phyloP scores from a whole-genome alignment of 2,113 vertebrate genomes.

The Pelmatolapia mariae region DNA sequence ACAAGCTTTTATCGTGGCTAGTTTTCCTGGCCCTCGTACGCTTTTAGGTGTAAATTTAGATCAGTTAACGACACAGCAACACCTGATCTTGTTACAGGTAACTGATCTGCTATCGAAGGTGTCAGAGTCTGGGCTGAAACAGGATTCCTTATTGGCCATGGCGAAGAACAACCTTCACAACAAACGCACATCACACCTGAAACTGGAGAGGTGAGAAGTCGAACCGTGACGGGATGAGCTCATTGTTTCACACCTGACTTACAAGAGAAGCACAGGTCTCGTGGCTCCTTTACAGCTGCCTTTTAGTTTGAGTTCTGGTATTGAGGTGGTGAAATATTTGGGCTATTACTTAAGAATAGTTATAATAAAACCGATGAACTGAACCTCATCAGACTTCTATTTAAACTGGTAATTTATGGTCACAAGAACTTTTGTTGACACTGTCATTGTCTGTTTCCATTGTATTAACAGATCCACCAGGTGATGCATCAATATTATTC shows the following conservation, averaged over 20 bases:
- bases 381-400: not conserved
- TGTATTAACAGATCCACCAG: not conserved
- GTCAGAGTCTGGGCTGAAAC: constrained; percentile 48
- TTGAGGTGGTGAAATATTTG: not conserved
- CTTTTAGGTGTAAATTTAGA: not conserved
- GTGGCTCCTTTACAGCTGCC: not conserved
- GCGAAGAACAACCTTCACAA: not conserved
- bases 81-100: constrained; percentile 48
- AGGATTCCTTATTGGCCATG: not conserved
- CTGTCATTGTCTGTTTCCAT: not conserved
- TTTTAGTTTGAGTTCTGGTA: not conserved
- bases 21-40: not conserved
- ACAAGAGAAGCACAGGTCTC: not conserved
- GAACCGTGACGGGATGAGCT: not conserved
- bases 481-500: not conserved
- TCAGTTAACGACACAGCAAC: constrained; percentile 10
- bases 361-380: not conserved
- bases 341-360: fast-evolving
- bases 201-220: constrained; percentile 30
- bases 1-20: not conserved
- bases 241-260: not conserved
- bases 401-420: not conserved
- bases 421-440: fast-evolving
- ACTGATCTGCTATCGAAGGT: constrained; percentile 45
- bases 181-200: not conserved